These are phyloP conservation scores for Tiliacea aurago DNA, from an alignment of 2,888 invertebrate species.

Conservation along the genomic window DNA sequence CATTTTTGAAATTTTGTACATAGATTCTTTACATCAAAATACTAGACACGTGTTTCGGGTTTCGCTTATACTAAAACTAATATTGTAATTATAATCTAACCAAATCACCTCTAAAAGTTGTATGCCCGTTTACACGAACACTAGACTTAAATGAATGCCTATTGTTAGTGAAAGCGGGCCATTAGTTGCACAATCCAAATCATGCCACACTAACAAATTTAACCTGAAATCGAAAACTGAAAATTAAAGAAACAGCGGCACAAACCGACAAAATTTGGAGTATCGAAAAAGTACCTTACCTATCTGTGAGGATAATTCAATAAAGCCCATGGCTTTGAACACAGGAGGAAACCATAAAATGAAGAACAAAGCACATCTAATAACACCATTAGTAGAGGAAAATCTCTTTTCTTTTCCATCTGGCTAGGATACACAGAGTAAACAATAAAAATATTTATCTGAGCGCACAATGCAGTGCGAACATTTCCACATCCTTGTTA, in stretches of 20 bases:
- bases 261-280: background rate
- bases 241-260: background rate
- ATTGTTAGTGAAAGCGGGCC: background rate
- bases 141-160: background rate
- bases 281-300: background rate
- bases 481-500: slow-evolving; percentile 68
- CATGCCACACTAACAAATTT: background rate
- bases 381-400: slow-evolving; percentile 16
- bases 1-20: no score
- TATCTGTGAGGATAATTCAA: slow-evolving; percentile 9
- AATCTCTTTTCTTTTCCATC: slow-evolving; percentile 39
- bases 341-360: slow-evolving; percentile 18
- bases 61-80: no score
- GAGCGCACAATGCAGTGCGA: slow-evolving; percentile 57
- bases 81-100: no score
- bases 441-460: slow-evolving; percentile 62
- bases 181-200: no score
- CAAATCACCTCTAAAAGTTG: background rate
- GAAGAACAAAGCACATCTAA: slow-evolving; percentile 9
- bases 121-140: background rate
- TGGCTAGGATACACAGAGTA: slow-evolving; percentile 37
- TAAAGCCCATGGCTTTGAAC: background rate
- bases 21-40: no score
- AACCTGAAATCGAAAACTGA: background rate
- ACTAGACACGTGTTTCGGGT: no score